A percentile compares a stretch with the other conserved stretches of the same genome.
Conservation (phyloP, 2,113 vertebrate genomes). For the Semicossyphus pulcher region DNA sequence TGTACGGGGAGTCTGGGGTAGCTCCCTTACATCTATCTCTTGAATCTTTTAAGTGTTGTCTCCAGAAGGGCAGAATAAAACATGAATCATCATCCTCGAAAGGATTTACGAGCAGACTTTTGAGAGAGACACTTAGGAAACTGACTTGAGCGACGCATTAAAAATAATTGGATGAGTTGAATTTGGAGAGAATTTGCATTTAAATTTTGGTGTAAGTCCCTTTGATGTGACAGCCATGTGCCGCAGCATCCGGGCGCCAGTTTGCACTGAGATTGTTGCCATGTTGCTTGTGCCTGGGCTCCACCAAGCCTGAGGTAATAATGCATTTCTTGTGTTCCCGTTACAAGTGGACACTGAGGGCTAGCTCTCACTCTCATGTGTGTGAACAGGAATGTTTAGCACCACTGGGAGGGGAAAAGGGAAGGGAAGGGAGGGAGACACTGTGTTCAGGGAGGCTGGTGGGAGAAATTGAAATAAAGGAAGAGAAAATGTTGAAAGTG, state of each 20-base stretch:
- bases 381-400: conserved; percentile 72
- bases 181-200: conserved; percentile 58
- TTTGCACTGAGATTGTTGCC: conserved; percentile 49
- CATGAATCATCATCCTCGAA: conserved; percentile 55
- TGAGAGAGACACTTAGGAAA: conserved; percentile 25
- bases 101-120: conserved; percentile 44
- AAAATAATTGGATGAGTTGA: conserved; percentile 66
- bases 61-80: conserved; percentile 62
- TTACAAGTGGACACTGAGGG: conserved; percentile 68
- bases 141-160: conserved; percentile 46
- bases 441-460: conserved; percentile 34
- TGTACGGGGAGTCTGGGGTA: conserved; percentile 30
- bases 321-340: conserved; percentile 80
- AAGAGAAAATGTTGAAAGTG: conserved; percentile 40
- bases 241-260: conserved; percentile 17
- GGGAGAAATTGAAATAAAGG: conserved; percentile 51
- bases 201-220: conserved; percentile 47
- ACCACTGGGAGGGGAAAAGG: conserved; percentile 21
- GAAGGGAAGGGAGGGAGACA: background rate
- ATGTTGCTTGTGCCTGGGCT: conserved; percentile 25
- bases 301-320: conserved; percentile 62
- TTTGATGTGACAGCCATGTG: conserved; percentile 53
- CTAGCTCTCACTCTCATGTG: conserved; percentile 49
- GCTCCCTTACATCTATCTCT: conserved; percentile 45
- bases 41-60: conserved; percentile 67